Evolutionary conservation across 1,140 invertebrate genomes (phyloP).

Genomic region (Latrodectus geometricus): DNA sequence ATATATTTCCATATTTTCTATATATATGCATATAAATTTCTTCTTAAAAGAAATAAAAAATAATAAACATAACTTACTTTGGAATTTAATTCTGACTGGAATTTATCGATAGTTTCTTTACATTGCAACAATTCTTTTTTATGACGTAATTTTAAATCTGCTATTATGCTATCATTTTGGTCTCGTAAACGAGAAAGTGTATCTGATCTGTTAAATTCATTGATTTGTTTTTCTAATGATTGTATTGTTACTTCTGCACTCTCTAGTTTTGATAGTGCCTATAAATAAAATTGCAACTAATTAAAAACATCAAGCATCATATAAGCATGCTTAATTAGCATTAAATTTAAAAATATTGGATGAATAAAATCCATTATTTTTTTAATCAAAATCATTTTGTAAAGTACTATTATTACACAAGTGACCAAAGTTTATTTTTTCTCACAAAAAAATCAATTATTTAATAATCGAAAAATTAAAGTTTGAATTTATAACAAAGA

Average conservation of each 20-base stretch:
- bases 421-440: too few species aligned
- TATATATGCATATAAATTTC: too few species aligned
- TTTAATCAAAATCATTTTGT: too few species aligned
- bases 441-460: too few species aligned
- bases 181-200: not conserved
- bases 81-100: not conserved
- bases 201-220: not conserved
- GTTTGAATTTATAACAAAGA: too few species aligned
- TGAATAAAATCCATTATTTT: too few species aligned
- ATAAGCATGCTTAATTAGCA: too few species aligned
- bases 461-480: too few species aligned
- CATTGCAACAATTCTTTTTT: not conserved
- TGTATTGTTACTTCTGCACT: not conserved
- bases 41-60: not conserved
- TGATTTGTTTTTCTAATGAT: not conserved
- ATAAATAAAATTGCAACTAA: not conserved
- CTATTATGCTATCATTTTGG: not conserved
- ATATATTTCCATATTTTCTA: too few species aligned
- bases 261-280: not conserved
- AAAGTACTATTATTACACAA: too few species aligned
- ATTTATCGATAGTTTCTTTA: slow-evolving; percentile 9
- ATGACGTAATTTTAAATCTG: slow-evolving; percentile 14
- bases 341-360: too few species aligned
- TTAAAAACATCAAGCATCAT: too few species aligned
- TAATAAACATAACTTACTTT: not conserved